Percentiles rank a stretch among this genome's conserved stretches.
These are phyloP conservation scores for Eleutherodactylus coqui DNA, from an alignment of 2,797 vertebrate genomes.

Conservation along the genomic window DNA sequence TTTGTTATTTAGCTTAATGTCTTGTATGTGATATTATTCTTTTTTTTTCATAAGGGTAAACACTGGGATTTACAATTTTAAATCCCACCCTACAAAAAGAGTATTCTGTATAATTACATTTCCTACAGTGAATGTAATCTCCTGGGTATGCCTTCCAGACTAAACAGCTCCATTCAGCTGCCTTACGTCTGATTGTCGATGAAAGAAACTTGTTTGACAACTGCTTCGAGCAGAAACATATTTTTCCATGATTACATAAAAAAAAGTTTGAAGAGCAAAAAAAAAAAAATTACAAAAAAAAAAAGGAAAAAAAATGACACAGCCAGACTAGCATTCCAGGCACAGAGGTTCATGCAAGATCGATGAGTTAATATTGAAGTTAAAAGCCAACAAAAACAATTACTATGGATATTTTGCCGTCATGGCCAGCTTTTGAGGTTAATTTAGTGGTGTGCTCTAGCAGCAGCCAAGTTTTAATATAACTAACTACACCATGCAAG, in stretches of 20 bases:
- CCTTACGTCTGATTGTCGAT: constrained; percentile 81
- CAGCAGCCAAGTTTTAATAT: constrained; percentile 67
- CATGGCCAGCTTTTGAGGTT: constrained; percentile 84
- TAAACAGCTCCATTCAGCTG: constrained; percentile 94
- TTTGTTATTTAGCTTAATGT: constrained; percentile 53
- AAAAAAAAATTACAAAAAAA: constrained; percentile 71
- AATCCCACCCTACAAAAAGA: constrained; percentile 71
- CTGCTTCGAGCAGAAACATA: constrained; percentile 85
- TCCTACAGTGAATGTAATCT: constrained; percentile 85
- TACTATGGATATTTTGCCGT: constrained; percentile 81
- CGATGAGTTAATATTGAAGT: constrained; percentile 86
- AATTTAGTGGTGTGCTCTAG: constrained; percentile 69
- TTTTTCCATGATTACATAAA: constrained; percentile 87
- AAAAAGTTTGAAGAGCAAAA: constrained; percentile 64
- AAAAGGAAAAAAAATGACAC: constrained; percentile 78
- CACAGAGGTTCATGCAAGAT: constrained; percentile 82
- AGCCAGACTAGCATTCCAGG: constrained; percentile 81
- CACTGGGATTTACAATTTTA: constrained; percentile 69
- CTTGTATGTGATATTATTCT: constrained; percentile 43
- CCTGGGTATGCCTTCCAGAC: constrained; percentile 89
- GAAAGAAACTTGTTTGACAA: constrained; percentile 92
- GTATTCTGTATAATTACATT: constrained; percentile 82
- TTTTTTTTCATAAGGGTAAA: constrained; percentile 69
- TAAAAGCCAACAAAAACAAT: constrained; percentile 89
- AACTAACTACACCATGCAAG: constrained; percentile 64